Conservation (phyloP, 2,888 invertebrate genomes). For the Agelastica alni region DNA sequence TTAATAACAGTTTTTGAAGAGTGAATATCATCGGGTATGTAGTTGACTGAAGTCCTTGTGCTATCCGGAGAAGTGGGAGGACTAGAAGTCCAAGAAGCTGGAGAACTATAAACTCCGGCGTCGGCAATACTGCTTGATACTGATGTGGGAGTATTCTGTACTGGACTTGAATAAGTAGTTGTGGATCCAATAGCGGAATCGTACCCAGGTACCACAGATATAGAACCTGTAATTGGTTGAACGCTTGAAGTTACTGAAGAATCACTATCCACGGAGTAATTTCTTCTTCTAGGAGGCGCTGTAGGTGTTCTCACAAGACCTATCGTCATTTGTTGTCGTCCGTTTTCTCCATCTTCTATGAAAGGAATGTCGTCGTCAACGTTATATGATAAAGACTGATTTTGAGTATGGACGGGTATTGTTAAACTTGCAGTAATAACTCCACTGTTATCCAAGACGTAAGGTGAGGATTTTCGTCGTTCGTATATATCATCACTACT, state of each 20-base stretch:
- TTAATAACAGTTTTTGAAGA: conserved; percentile 42
- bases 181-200: conserved; percentile 70
- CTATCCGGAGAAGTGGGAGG: conserved; percentile 65
- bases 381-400: conserved; percentile 57
- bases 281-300: conserved; percentile 57
- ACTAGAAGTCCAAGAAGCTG: conserved; percentile 64
- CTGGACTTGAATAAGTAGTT: conserved; percentile 61
- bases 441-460: conserved; percentile 61
- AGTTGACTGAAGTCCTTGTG: conserved; percentile 59
- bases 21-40: conserved; percentile 59
- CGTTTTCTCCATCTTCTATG: conserved; percentile 63
- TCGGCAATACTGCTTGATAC: conserved; percentile 54
- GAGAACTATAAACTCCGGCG: conserved; percentile 58
- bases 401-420: conserved; percentile 63
- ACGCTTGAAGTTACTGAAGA: conserved; percentile 53
- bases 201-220: conserved; percentile 54
- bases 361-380: conserved; percentile 71
- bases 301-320: conserved; percentile 50
- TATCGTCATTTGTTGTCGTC: conserved; percentile 53
- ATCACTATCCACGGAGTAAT: conserved; percentile 59
- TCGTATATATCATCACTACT: conserved; percentile 41
- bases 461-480: conserved; percentile 66
- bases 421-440: conserved; percentile 81
- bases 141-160: conserved; percentile 56
- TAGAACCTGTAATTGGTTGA: conserved; percentile 55